Evolutionary conservation across 2,888 invertebrate genomes (phyloP).

Genomic region (Acanthosepion pharaonis): DNA sequence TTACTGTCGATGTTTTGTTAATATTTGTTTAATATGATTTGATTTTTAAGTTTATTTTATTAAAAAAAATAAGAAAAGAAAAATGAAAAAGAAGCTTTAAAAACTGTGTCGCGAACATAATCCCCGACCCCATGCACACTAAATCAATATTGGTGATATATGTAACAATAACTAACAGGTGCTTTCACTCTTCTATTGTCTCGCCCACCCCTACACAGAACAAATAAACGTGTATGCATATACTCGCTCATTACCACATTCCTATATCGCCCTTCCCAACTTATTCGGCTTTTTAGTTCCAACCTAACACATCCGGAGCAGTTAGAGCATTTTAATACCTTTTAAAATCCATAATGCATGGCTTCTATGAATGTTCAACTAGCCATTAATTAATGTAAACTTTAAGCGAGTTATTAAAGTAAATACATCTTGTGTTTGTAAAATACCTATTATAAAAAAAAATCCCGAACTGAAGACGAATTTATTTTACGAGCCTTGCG

Average conservation of each 20-base stretch:
- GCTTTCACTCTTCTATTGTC: background rate
- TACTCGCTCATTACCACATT: background rate
- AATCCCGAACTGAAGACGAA: no score
- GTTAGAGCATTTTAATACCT: background rate
- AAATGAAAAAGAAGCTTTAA: background rate
- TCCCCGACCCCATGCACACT: background rate
- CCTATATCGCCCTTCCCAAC: no score
- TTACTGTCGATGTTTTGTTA: background rate
- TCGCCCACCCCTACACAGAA: background rate
- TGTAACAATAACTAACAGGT: background rate
- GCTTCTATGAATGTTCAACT: no score
- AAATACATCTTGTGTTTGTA: no score
- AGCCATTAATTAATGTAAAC: no score
- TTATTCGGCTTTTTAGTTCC: background rate
- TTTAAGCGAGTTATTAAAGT: no score
- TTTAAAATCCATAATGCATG: background rate
- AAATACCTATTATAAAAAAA: no score
- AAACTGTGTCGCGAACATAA: background rate
- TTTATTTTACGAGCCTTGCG: no score
- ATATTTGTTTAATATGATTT: background rate
- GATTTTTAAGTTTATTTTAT: background rate
- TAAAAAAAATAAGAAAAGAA: background rate
- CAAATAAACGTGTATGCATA: background rate
- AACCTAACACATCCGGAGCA: background rate
- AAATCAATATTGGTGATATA: conserved; percentile 4